phyloP scores from a whole-genome alignment of 2,113 vertebrate species.

The Prunella himalayana region DNA sequence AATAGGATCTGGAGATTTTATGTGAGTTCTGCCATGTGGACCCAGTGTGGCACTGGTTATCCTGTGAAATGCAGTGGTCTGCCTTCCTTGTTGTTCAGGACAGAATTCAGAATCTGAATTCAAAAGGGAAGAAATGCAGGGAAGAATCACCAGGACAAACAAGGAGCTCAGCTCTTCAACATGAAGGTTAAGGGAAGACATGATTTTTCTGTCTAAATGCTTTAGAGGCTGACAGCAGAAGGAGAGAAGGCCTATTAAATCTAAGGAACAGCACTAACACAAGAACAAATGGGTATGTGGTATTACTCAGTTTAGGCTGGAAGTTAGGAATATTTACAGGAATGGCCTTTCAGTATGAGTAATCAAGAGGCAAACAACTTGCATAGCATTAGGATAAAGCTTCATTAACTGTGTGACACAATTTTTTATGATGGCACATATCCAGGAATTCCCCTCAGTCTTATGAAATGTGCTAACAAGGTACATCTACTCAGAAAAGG shows the following conservation, averaged over 20 bases:
- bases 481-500: neutral
- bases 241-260: neutral
- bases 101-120: neutral
- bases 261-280: neutral
- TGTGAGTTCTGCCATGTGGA: neutral
- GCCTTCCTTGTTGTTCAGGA: neutral
- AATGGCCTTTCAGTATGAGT: conserved; percentile 27
- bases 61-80: neutral
- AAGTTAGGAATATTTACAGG: conserved; percentile 29
- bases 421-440: neutral
- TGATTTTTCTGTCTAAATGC: neutral
- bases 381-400: neutral
- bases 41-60: neutral
- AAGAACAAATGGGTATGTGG: neutral
- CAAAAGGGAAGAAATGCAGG: neutral
- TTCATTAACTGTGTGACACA: conserved; percentile 20
- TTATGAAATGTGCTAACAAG: conserved; percentile 22
- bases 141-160: neutral
- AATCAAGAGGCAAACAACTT: neutral
- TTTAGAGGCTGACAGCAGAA: neutral
- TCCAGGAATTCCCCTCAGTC: conserved; percentile 31
- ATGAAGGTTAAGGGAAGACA: neutral
- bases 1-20: neutral
- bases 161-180: neutral
- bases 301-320: conserved; percentile 12